phyloP scores from a whole-genome alignment of 2,888 invertebrate species.

The Lasioglossum malachurum region DNA sequence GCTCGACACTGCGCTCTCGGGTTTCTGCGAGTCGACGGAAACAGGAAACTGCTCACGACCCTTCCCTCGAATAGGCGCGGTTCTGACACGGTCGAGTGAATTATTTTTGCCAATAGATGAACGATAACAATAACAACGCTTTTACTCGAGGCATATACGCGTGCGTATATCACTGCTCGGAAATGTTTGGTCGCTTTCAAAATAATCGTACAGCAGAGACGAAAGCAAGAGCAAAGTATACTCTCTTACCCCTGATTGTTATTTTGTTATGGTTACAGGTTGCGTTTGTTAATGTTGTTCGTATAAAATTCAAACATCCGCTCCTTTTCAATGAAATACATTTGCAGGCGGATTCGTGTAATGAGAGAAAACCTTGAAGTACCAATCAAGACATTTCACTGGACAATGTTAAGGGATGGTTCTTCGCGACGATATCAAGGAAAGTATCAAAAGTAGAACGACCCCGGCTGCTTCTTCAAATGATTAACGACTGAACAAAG shows the following conservation, averaged over 20 bases:
- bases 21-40: conserved; percentile 32
- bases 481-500: not conserved
- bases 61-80: conserved; percentile 9
- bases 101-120: not conserved
- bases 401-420: no score
- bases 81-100: not conserved
- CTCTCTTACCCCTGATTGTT: not conserved
- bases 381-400: no score
- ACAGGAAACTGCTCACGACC: conserved; percentile 17
- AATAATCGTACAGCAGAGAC: not conserved
- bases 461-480: not conserved
- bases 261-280: not conserved
- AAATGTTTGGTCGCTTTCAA: not conserved
- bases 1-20: conserved; percentile 21
- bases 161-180: not conserved
- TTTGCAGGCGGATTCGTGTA: no score
- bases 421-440: no score
- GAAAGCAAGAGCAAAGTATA: not conserved
- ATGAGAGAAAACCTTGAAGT: no score
- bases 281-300: not conserved
- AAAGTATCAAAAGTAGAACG: not conserved
- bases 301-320: not conserved
- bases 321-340: not conserved
- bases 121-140: not conserved
- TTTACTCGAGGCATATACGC: not conserved